Percentiles rank a stretch among this genome's conserved stretches.
phyloP scores from a whole-genome alignment of 2,113 vertebrate species.

The Heteronetta atricapilla region DNA sequence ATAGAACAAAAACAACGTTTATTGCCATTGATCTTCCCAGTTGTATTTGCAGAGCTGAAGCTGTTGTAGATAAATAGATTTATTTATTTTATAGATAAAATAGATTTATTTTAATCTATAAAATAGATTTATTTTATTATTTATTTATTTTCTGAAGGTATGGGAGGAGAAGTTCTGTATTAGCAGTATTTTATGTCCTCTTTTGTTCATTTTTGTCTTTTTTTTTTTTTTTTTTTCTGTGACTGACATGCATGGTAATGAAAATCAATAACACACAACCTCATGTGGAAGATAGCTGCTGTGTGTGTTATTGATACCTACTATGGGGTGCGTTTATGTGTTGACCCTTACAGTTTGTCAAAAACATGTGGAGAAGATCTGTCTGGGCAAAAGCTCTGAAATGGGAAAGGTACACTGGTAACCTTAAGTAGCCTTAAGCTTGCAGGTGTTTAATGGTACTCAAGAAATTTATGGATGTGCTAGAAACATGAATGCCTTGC shows the following conservation, averaged over 20 bases:
- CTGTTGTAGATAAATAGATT: not conserved
- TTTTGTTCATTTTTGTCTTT: not conserved
- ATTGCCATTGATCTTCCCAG: not conserved
- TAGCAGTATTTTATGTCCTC: not conserved
- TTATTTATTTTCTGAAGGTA: not conserved
- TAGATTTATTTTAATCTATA: too few species aligned
- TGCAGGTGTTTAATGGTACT: not conserved
- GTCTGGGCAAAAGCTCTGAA: not conserved
- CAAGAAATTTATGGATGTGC: not conserved
- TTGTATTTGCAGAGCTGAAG: not conserved
- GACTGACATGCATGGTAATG: accelerated
- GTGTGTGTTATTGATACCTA: too few species aligned
- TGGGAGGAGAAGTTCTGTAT: not conserved
- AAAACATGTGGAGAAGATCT: not conserved
- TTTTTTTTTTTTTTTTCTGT: not conserved
- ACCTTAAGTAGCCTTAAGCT: not conserved
- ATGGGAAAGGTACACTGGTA: not conserved
- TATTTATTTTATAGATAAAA: not conserved
- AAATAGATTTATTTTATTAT: too few species aligned
- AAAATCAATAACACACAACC: not conserved
- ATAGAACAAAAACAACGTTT: not conserved
- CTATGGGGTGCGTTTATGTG: not conserved
- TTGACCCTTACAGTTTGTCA: not conserved
- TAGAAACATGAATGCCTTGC: not conserved
- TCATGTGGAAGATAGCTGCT: not conserved